Conservation (phyloP, 2,113 vertebrate genomes). For the Rissa tridactyla region DNA sequence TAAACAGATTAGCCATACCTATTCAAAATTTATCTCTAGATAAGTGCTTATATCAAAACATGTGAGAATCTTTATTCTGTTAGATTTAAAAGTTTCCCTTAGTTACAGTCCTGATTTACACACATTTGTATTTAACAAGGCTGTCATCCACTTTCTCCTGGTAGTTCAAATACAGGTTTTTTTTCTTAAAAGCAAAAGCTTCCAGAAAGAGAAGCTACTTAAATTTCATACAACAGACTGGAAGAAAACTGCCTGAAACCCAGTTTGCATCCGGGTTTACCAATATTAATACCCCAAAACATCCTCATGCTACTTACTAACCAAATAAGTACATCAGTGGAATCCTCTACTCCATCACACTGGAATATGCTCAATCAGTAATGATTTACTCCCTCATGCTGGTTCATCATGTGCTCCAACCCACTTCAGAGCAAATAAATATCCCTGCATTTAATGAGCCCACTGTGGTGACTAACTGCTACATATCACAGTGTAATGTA, state of each 20-base stretch:
- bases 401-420: background rate
- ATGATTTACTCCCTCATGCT: background rate
- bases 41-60: background rate
- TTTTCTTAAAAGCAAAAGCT: background rate
- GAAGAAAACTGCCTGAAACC: background rate
- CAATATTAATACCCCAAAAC: background rate
- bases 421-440: background rate
- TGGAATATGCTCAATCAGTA: background rate
- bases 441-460: background rate
- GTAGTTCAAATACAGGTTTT: background rate
- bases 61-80: background rate
- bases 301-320: background rate
- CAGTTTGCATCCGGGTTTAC: background rate
- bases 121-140: background rate
- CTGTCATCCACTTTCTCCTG: background rate
- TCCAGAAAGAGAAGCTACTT: background rate
- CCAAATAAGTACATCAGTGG: background rate
- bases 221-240: background rate
- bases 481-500: background rate
- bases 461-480: background rate
- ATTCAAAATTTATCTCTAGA: slow-evolving; percentile 6
- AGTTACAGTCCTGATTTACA: background rate
- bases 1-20: slow-evolving; percentile 36
- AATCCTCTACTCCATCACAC: background rate
- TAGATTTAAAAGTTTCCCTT: background rate